These are phyloP conservation scores for Dione juno DNA, from an alignment of 2,888 invertebrate genomes.

Conservation along the genomic window DNA sequence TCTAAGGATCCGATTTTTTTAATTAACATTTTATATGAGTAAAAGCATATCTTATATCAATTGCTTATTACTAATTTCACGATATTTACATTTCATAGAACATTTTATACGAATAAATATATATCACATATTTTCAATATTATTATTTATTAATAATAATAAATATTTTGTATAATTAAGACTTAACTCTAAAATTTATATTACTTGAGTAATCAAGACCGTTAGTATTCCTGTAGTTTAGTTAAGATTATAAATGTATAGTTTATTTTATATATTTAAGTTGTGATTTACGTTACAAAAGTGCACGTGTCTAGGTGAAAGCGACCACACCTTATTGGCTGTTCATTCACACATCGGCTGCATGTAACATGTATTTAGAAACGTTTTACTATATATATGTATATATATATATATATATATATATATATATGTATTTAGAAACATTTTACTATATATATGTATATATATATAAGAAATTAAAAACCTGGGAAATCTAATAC, in stretches of 20 bases:
- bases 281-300: slow-evolving; percentile 45
- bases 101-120: no score
- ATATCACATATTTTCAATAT: no score
- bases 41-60: no score
- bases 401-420: neutral
- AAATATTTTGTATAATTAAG: neutral
- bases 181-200: slow-evolving; percentile 20
- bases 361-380: slow-evolving; percentile 25
- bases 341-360: slow-evolving; percentile 47
- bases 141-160: no score
- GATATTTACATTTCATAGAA: no score
- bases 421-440: no score
- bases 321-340: slow-evolving; percentile 54
- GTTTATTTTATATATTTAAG: slow-evolving; percentile 36
- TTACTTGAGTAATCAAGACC: slow-evolving; percentile 2
- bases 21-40: no score
- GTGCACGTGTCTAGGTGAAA: slow-evolving; percentile 44
- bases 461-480: no score
- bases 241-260: slow-evolving; percentile 11
- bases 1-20: no score
- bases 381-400: neutral
- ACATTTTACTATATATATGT: no score
- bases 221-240: slow-evolving; percentile 14
- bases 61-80: no score
- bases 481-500: no score